A percentile compares a stretch with the other conserved stretches of the same genome.
Conservation (phyloP, 2,888 invertebrate genomes). For the Drosophila mimica region DNA sequence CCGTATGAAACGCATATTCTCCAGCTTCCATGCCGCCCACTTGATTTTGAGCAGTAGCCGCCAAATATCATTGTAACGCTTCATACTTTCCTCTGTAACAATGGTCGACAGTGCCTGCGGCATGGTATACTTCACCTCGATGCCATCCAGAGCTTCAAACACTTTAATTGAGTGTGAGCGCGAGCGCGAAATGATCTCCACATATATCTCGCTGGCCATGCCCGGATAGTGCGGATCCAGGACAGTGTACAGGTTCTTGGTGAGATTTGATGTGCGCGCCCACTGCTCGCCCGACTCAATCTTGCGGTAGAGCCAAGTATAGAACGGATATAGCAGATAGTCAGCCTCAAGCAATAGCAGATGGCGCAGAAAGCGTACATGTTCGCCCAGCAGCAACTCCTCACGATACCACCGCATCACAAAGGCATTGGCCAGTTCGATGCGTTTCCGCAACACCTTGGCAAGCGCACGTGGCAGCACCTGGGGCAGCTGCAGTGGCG, state of each 20-base stretch:
- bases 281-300: constrained; percentile 85
- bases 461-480: constrained; percentile 84
- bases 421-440: constrained; percentile 85
- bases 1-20: constrained; percentile 85
- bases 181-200: constrained; percentile 72
- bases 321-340: constrained; percentile 86
- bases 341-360: constrained; percentile 86
- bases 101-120: constrained; percentile 75
- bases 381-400: constrained; percentile 85
- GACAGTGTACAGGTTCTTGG: constrained; percentile 85
- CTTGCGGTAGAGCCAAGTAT: constrained; percentile 85
- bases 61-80: constrained; percentile 85
- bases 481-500: constrained; percentile 84
- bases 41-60: constrained; percentile 86
- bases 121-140: constrained; percentile 77
- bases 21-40: constrained; percentile 86
- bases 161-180: constrained; percentile 73
- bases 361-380: constrained; percentile 86
- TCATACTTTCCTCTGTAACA: constrained; percentile 71
- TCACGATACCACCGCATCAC: constrained; percentile 86
- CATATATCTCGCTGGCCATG: constrained; percentile 73
- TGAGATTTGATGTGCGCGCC: constrained; percentile 85
- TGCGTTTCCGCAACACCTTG: constrained; percentile 84
- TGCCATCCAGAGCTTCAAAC: constrained; percentile 79
- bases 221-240: constrained; percentile 85